Conservation (phyloP, 2,888 invertebrate genomes). For the Drosophila histrio region DNA sequence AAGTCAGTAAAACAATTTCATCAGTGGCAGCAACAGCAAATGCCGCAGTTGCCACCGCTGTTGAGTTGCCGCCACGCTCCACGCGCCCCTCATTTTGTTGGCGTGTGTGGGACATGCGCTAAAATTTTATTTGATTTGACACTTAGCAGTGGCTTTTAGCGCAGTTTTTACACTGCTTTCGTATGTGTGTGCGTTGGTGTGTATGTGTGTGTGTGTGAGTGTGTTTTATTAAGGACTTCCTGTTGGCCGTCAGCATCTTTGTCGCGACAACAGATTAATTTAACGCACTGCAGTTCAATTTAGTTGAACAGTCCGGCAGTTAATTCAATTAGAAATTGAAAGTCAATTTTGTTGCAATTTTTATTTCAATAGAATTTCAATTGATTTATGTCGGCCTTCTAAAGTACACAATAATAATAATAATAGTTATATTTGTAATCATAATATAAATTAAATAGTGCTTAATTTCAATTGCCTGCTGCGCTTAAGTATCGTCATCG, state of each 20-base stretch:
- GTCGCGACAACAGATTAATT: constrained; percentile 81
- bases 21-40: constrained; percentile 22
- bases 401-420: constrained; percentile 59
- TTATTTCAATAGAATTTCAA: constrained; percentile 67
- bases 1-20: constrained; percentile 63
- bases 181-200: background rate
- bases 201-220: constrained; percentile 22
- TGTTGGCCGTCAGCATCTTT: constrained; percentile 68
- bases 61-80: constrained; percentile 23
- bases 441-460: constrained; percentile 72
- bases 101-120: constrained; percentile 78
- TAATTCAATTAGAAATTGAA: constrained; percentile 9
- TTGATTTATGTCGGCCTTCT: constrained; percentile 52
- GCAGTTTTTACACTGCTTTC: constrained; percentile 34
- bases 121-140: constrained; percentile 75
- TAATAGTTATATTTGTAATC: constrained; percentile 39
- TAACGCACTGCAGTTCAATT: constrained; percentile 78
- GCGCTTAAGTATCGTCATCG: constrained; percentile 67
- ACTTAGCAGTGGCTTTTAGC: constrained; percentile 61
- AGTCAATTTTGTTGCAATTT: constrained; percentile 34
- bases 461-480: constrained; percentile 68
- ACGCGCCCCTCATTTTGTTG: constrained; percentile 36
- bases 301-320: constrained; percentile 18
- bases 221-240: constrained; percentile 80
- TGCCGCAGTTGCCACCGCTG: background rate